Evolutionary conservation across 2,797 vertebrate species (phyloP).

Genomic region (Gadopsis marmoratus): DNA sequence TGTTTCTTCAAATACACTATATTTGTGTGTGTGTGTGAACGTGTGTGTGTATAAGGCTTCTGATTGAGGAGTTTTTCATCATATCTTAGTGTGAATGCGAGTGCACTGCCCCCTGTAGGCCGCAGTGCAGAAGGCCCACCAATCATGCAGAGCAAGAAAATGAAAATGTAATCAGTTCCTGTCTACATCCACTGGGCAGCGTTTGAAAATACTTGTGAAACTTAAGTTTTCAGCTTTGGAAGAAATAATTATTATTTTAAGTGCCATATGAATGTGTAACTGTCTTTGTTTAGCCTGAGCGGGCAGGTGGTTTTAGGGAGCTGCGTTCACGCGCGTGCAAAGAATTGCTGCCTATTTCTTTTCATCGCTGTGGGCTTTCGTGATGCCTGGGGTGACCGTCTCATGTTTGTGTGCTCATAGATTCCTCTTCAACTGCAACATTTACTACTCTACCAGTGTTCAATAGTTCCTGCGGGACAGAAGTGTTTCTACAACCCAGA

Average conservation of each 20-base stretch:
- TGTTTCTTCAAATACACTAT: constrained; percentile 70
- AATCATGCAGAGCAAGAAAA: constrained; percentile 30
- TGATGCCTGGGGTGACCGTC: constrained; percentile 8
- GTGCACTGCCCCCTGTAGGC: constrained; percentile 70
- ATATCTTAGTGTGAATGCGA: constrained; percentile 27
- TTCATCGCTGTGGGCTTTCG: constrained; percentile 8
- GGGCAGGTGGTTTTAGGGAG: neutral
- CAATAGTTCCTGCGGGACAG: constrained; percentile 28
- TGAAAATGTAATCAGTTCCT: constrained; percentile 8
- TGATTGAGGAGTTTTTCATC: constrained; percentile 28
- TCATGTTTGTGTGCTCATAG: constrained; percentile 17
- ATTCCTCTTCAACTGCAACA: constrained; percentile 26
- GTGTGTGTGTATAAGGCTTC: constrained; percentile 15
- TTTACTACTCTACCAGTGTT: constrained; percentile 58
- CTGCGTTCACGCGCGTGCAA: constrained; percentile 38
- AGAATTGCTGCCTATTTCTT: constrained; percentile 37
- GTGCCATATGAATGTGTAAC: constrained; percentile 73
- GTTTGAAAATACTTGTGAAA: constrained; percentile 17
- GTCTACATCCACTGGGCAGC: constrained; percentile 23
- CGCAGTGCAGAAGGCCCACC: constrained; percentile 23
- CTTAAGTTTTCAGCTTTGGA: constrained; percentile 24
- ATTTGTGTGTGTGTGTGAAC: constrained; percentile 36
- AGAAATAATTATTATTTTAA: constrained; percentile 24
- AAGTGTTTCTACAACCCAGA: constrained; percentile 33
- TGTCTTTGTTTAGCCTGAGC: constrained; percentile 33